Evolutionary conservation across 2,797 vertebrate genomes (phyloP).

Genomic region (Anguilla anguilla): DNA sequence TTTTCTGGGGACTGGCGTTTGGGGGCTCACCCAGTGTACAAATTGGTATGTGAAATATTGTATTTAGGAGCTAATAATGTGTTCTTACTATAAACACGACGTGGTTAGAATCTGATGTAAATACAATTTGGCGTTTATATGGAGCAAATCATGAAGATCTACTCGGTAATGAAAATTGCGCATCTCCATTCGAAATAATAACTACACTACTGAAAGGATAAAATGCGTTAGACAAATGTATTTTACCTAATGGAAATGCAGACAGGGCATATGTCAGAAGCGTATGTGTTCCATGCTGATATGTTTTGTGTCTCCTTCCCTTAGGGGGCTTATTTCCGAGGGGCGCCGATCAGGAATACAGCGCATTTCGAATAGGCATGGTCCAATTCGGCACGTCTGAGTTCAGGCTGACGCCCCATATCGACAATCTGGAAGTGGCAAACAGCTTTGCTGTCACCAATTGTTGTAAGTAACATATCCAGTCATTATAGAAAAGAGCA

Average conservation of each 20-base stretch:
- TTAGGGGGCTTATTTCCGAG: conserved; percentile 89
- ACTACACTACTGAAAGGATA: background rate
- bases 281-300: conserved; percentile 12
- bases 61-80: conserved; percentile 1
- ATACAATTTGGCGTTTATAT: background rate
- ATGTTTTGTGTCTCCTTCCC: conserved; percentile 52
- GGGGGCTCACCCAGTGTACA: conserved; percentile 83
- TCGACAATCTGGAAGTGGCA: conserved; percentile 92
- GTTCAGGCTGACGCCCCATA: conserved; percentile 89
- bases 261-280: conserved; percentile 3
- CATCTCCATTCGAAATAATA: background rate
- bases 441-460: conserved; percentile 95
- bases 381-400: conserved; percentile 88
- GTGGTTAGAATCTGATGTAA: background rate
- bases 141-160: background rate
- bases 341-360: conserved; percentile 92
- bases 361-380: conserved; percentile 91
- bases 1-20: conserved; percentile 81
- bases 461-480: conserved; percentile 82
- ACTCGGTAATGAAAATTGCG: background rate
- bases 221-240: background rate
- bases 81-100: background rate
- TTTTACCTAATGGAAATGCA: background rate
- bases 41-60: conserved; percentile 75
- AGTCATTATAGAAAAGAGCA: conserved; percentile 41